phyloP scores from a whole-genome alignment of 1,140 invertebrate genomes.

The Carcinoscorpius rotundicauda region DNA sequence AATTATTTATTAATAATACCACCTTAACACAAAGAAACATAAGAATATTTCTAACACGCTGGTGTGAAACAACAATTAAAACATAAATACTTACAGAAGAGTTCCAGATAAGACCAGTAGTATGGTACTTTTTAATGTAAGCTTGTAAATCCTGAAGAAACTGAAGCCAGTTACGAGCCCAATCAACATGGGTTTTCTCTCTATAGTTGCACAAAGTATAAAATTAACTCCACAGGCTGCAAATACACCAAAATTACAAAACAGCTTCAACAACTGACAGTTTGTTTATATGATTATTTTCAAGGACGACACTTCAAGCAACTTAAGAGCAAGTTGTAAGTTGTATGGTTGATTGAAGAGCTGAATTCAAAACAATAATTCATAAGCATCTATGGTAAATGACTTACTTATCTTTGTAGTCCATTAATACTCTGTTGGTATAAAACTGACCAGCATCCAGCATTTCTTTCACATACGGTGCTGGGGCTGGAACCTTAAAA shows the following conservation, averaged over 20 bases:
- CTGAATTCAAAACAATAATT: too few relatives aligned
- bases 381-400: neutral
- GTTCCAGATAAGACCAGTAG: conserved; percentile 92
- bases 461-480: conserved; percentile 93
- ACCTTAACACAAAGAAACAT: too few relatives aligned
- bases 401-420: conserved; percentile 83
- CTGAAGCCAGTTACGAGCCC: conserved; percentile 85
- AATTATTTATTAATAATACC: too few relatives aligned
- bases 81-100: conserved; percentile 16
- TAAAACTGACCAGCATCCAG: conserved; percentile 95
- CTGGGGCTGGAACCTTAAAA: conserved; percentile 57
- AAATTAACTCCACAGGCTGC: too few relatives aligned
- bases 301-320: too few relatives aligned
- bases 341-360: too few relatives aligned
- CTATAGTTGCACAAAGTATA: conserved; percentile 22
- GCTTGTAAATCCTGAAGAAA: conserved; percentile 72
- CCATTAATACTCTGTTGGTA: conserved; percentile 91
- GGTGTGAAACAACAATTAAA: too few relatives aligned
- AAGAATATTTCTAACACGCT: too few relatives aligned
- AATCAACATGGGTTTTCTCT: conserved; percentile 66
- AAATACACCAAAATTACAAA: too few relatives aligned
- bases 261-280: too few relatives aligned
- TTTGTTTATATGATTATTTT: too few relatives aligned
- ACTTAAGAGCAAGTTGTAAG: too few relatives aligned
- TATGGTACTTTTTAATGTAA: conserved; percentile 90